Evolutionary conservation across 2,888 invertebrate species (phyloP).

Genomic region (Microchrysa polita): DNA sequence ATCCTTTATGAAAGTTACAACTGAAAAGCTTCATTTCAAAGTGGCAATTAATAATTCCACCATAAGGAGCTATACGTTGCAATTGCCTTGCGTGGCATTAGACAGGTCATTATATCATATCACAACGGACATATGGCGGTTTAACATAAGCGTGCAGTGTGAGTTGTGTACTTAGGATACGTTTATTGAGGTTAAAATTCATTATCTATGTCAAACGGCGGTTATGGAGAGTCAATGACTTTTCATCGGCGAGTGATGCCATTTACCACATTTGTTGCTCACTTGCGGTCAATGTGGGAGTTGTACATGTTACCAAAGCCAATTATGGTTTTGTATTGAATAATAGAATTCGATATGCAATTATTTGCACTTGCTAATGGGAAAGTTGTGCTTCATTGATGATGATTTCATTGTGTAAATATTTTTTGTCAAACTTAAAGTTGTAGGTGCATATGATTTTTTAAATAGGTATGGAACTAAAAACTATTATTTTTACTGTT

Average conservation of each 20-base stretch:
- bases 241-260: constrained; percentile 13
- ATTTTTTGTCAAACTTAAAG: no score
- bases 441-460: no score
- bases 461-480: no score
- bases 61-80: not conserved
- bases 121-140: constrained; percentile 14
- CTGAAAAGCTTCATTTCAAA: constrained; percentile 35
- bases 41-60: constrained; percentile 36
- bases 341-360: constrained; percentile 15
- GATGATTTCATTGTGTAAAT: no score
- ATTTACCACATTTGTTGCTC: constrained; percentile 40
- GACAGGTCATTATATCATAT: constrained; percentile 24
- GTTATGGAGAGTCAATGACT: constrained; percentile 40
- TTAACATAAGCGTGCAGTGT: constrained; percentile 1
- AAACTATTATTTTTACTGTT: no score
- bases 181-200: constrained; percentile 43
- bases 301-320: constrained; percentile 22
- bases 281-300: constrained; percentile 24
- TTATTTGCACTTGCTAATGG: constrained; percentile 25
- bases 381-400: not conserved
- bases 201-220: constrained; percentile 37
- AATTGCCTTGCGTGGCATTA: constrained; percentile 12
- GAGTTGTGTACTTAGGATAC: constrained; percentile 45
- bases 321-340: constrained; percentile 32
- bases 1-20: constrained; percentile 4